Percentiles rank a stretch among this genome's conserved stretches.
These are phyloP conservation scores for Acanthosepion esculentum DNA, from an alignment of 2,888 invertebrate genomes.

Conservation along the genomic window DNA sequence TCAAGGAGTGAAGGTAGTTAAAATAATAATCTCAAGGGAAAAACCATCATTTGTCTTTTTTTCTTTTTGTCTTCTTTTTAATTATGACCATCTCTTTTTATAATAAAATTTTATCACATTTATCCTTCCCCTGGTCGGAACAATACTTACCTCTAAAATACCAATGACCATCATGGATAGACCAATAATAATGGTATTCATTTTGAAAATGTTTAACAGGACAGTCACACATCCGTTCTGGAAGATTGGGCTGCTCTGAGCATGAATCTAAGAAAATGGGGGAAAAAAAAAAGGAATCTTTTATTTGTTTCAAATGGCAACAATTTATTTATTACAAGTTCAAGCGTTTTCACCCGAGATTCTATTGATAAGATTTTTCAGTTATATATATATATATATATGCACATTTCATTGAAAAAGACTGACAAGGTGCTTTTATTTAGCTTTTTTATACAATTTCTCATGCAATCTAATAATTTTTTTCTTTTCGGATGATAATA, in stretches of 20 bases:
- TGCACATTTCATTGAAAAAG: no score
- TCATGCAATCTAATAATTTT: no score
- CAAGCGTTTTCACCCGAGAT: not conserved
- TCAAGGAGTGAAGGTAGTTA: not conserved
- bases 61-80: no score
- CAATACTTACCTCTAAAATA: not conserved
- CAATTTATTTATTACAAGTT: no score
- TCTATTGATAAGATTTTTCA: no score
- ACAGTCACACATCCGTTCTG: constrained; percentile 35
- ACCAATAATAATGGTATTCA: constrained; percentile 36
- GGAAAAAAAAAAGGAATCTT: not conserved
- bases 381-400: no score
- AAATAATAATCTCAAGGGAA: not conserved
- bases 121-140: not conserved
- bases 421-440: no score
- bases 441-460: no score
- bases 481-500: no score
- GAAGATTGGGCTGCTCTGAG: constrained; percentile 36
- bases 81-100: not conserved
- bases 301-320: no score
- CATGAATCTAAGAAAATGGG: not conserved
- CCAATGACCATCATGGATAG: constrained; percentile 40
- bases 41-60: not conserved
- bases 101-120: not conserved
- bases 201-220: constrained; percentile 42